Conservation (phyloP, 2,113 vertebrate species). For the Varanus komodoensis region DNA sequence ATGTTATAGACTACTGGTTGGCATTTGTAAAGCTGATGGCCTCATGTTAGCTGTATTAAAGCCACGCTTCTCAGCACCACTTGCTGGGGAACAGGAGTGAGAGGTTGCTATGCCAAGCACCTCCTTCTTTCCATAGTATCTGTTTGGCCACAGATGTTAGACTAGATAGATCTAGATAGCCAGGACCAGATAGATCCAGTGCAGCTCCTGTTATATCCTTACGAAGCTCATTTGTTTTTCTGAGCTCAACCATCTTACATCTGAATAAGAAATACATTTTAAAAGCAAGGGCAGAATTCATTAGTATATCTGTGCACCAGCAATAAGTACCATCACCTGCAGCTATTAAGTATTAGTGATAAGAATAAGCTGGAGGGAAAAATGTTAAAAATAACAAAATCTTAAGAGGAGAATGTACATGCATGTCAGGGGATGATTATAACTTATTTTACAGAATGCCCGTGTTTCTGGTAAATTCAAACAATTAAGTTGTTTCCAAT, state of each 20-base stretch:
- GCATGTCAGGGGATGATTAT: slow-evolving; percentile 5
- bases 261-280: slow-evolving; percentile 35
- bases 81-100: too few relatives aligned
- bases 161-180: background rate
- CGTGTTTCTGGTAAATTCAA: slow-evolving; percentile 35
- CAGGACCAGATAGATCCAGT: background rate
- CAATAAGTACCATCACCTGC: background rate
- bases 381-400: background rate
- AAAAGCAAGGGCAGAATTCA: background rate
- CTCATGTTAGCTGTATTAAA: too few relatives aligned
- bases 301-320: background rate
- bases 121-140: background rate
- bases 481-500: slow-evolving; percentile 43
- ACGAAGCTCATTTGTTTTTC: slow-evolving; percentile 10
- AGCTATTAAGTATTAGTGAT: background rate
- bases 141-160: background rate
- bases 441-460: slow-evolving; percentile 23
- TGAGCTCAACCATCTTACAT: background rate
- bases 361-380: background rate
- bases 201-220: background rate
- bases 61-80: too few relatives aligned
- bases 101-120: too few relatives aligned
- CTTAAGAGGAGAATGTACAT: slow-evolving; percentile 2
- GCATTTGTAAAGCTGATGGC: background rate
- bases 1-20: background rate